Evolutionary conservation across 2,888 invertebrate species (phyloP).

Genomic region (Lumbricus terrestris): DNA sequence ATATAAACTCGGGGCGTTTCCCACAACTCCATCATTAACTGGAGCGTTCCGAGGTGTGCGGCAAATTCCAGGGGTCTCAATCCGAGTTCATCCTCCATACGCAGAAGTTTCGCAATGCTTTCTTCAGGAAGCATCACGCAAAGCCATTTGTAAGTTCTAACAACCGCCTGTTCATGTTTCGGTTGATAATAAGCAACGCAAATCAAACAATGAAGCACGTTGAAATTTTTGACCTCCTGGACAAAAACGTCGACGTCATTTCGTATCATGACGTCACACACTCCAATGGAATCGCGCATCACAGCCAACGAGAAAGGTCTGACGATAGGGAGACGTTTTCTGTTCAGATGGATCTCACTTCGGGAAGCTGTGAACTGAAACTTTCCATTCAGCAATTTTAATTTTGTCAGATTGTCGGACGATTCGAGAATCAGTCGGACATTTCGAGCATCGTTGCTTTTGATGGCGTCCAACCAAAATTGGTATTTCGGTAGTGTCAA

Average conservation of each 20-base stretch:
- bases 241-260: neutral
- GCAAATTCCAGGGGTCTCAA: slow-evolving; percentile 11
- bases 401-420: neutral
- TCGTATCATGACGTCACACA: slow-evolving; percentile 11
- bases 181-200: neutral
- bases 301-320: slow-evolving; percentile 6
- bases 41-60: slow-evolving; percentile 13
- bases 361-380: neutral
- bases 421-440: neutral
- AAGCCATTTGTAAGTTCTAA: neutral
- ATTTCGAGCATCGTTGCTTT: neutral
- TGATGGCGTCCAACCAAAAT: neutral
- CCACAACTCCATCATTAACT: neutral
- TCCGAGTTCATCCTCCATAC: neutral
- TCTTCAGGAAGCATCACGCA: neutral
- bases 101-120: neutral
- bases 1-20: neutral
- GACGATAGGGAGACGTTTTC: neutral
- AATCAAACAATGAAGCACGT: slow-evolving; percentile 11
- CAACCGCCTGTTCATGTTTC: neutral
- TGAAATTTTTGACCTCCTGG: neutral
- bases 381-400: neutral
- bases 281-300: neutral
- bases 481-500: neutral
- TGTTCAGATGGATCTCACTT: neutral